Percentiles rank a stretch among this genome's conserved stretches.
These are phyloP conservation scores for Pipistrellus nathusii DNA, from an alignment of 2,797 vertebrate species.

Conservation along the genomic window DNA sequence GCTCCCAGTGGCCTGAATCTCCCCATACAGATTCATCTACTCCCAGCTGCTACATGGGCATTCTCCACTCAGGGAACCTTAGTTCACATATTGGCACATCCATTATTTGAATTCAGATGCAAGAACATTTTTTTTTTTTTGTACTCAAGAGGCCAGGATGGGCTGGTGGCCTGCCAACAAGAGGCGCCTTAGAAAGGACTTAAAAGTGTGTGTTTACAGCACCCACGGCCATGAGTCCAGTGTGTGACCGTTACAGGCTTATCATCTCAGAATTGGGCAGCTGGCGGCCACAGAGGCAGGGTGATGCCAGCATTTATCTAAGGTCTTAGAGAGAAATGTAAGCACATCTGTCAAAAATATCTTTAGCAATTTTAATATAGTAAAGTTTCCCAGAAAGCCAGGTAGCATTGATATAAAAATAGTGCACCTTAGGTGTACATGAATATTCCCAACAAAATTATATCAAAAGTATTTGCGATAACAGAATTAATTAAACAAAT, in stretches of 20 bases:
- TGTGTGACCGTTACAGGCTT: neutral
- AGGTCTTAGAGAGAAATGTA: neutral
- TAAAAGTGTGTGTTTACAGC: neutral
- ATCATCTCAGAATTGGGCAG: neutral
- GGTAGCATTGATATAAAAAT: neutral
- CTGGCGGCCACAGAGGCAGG: neutral
- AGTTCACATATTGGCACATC: neutral
- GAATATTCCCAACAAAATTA: neutral
- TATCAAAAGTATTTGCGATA: neutral
- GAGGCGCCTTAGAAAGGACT: neutral
- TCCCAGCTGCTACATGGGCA: rapidly evolving
- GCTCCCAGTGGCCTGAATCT: neutral
- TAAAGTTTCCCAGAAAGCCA: neutral
- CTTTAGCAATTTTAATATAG: neutral
- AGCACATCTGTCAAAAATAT: neutral
- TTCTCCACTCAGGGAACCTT: slow-evolving; percentile 5
- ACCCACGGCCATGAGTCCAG: neutral
- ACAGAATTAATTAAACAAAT: neutral
- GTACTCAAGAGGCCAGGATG: neutral
- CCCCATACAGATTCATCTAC: neutral
- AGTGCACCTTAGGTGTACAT: neutral
- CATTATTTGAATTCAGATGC: neutral
- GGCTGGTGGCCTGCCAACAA: neutral
- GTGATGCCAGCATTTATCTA: neutral
- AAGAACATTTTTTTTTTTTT: slow-evolving; percentile 36